Evolutionary conservation across 2,113 vertebrate species (phyloP).

Genomic region (Acinonyx jubatus): DNA sequence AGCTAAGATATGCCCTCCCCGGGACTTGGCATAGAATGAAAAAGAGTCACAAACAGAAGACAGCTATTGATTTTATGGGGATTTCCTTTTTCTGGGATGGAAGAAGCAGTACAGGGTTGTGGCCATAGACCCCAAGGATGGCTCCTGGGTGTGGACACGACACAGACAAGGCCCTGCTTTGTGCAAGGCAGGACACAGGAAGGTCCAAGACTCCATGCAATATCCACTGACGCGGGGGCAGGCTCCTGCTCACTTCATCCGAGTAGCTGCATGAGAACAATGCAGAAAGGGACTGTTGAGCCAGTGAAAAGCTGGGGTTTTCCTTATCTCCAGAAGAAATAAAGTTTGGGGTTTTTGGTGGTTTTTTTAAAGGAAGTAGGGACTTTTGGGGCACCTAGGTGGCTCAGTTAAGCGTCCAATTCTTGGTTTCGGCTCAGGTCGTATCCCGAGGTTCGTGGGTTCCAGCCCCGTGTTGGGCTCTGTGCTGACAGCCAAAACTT

Average conservation of each 20-base stretch:
- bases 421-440: too few relatives aligned
- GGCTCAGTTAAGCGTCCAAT: too few relatives aligned
- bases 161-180: not conserved
- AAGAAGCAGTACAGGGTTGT: not conserved
- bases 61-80: not conserved
- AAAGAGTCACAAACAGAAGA: not conserved
- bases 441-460: too few relatives aligned
- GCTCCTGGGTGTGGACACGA: not conserved
- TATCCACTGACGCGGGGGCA: not conserved
- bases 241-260: not conserved
- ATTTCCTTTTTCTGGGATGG: not conserved
- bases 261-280: not conserved
- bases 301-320: not conserved
- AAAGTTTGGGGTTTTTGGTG: not conserved
- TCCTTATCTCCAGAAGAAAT: not conserved
- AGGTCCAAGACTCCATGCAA: not conserved
- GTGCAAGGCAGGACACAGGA: not conserved
- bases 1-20: not conserved
- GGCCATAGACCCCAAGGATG: not conserved
- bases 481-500: too few relatives aligned
- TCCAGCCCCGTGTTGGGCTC: too few relatives aligned
- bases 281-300: not conserved
- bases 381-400: not conserved
- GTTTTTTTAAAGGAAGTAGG: not conserved
- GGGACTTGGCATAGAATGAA: not conserved